Evolutionary conservation across 2,797 vertebrate genomes (phyloP).

Genomic region (Aotus griseimembra): DNA sequence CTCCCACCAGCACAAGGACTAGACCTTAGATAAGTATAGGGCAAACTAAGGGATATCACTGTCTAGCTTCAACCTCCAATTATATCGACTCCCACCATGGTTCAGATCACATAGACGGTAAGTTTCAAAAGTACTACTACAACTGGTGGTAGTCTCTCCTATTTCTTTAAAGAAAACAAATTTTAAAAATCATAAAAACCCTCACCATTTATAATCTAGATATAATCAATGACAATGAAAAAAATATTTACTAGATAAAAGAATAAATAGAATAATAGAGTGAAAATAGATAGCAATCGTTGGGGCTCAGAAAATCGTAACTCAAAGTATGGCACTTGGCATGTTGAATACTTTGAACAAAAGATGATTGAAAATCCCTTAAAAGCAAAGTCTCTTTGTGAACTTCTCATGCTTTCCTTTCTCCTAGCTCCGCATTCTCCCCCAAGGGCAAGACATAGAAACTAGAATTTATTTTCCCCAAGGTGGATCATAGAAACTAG

Average conservation of each 20-base stretch:
- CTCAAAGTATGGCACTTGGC: background rate
- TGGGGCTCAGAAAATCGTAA: background rate
- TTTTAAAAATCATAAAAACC: background rate
- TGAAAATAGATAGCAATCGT: constrained; percentile 51
- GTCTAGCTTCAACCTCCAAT: constrained; percentile 93
- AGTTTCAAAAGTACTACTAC: constrained; percentile 70
- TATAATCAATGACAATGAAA: background rate
- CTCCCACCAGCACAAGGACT: constrained; percentile 95
- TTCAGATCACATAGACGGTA: constrained; percentile 96
- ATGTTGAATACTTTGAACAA: background rate
- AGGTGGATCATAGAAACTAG: background rate
- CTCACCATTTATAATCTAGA: background rate
- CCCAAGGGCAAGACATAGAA: background rate
- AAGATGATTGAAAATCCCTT: background rate
- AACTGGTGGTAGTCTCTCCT: background rate
- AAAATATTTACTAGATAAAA: background rate
- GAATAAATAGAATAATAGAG: background rate
- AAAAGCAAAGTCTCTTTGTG: background rate
- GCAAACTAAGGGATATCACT: constrained; percentile 94
- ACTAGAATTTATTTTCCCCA: background rate
- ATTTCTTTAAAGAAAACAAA: background rate
- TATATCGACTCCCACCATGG: constrained; percentile 91
- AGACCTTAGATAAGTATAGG: constrained; percentile 95
- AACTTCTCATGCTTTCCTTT: background rate
- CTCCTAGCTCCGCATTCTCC: background rate